Evolutionary conservation across 2,888 invertebrate genomes (phyloP).

Genomic region (Drymonia ruficornis): DNA sequence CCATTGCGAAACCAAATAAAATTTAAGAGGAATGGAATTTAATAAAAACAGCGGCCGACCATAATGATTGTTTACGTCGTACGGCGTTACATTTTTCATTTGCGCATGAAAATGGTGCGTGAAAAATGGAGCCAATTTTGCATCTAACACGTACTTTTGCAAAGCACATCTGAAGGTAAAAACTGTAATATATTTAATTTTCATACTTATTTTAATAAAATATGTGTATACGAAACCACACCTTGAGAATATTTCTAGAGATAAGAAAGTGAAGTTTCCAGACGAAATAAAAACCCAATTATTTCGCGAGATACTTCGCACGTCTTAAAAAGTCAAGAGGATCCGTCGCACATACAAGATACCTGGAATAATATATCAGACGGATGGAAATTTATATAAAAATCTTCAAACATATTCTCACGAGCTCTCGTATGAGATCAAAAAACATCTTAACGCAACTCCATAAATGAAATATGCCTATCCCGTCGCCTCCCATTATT

Average conservation of each 20-base stretch:
- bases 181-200: too few species aligned
- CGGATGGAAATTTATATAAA: background rate
- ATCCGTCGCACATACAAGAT: background rate
- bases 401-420: background rate
- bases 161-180: background rate
- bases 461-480: slow-evolving; percentile 5
- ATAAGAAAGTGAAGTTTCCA: background rate
- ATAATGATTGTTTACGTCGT: slow-evolving; percentile 2
- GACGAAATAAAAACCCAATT: slow-evolving; percentile 1
- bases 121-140: background rate
- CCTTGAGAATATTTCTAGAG: background rate
- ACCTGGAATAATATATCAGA: background rate
- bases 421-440: background rate
- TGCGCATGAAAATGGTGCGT: background rate
- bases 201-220: too few species aligned
- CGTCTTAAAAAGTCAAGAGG: slow-evolving; percentile 1
- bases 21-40: slow-evolving; percentile 1
- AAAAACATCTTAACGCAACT: background rate
- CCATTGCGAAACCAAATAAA: slow-evolving; percentile 1
- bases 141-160: background rate
- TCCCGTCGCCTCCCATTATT: slow-evolving; percentile 22
- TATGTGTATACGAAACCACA: too few species aligned
- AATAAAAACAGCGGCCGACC: slow-evolving; percentile 1
- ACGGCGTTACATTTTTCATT: slow-evolving; percentile 2
- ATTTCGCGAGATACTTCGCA: slow-evolving; percentile 1